Conservation (phyloP, 2,113 vertebrate genomes). For the Syngnathus typhle region DNA sequence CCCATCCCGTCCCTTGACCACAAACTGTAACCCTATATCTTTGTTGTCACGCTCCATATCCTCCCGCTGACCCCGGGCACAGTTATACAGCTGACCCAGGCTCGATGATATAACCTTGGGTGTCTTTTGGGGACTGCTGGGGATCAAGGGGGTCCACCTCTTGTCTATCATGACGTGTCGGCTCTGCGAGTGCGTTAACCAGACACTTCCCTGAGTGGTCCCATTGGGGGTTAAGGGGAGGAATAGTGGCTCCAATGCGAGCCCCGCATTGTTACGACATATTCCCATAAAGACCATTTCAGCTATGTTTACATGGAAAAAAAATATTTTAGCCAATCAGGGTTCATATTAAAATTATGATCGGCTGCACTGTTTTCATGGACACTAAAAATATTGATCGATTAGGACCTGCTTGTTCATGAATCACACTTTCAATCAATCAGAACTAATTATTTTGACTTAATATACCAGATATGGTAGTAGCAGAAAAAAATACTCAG, state of each 20-base stretch:
- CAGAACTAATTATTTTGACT: too few relatives aligned
- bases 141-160: constrained; percentile 53
- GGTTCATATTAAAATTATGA: too few relatives aligned
- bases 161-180: constrained; percentile 68
- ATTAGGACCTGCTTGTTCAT: too few relatives aligned
- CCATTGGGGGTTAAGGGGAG: constrained; percentile 45
- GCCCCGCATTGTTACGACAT: constrained; percentile 24
- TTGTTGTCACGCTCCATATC: constrained; percentile 71
- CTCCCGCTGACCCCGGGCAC: constrained; percentile 62
- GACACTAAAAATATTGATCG: too few relatives aligned
- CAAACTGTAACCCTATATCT: constrained; percentile 69
- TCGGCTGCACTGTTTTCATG: too few relatives aligned
- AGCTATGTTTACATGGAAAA: background rate
- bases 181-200: constrained; percentile 62
- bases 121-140: constrained; percentile 54
- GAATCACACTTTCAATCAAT: too few relatives aligned
- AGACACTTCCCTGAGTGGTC: constrained; percentile 70
- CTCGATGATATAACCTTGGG: constrained; percentile 75
- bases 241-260: constrained; percentile 39
- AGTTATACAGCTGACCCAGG: constrained; percentile 73
- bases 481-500: too few relatives aligned
- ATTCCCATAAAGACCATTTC: background rate
- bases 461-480: too few relatives aligned
- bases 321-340: too few relatives aligned
- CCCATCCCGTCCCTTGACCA: constrained; percentile 24